Conservation (phyloP, 2,797 vertebrate species). For the Mormyrops boulengeri region DNA sequence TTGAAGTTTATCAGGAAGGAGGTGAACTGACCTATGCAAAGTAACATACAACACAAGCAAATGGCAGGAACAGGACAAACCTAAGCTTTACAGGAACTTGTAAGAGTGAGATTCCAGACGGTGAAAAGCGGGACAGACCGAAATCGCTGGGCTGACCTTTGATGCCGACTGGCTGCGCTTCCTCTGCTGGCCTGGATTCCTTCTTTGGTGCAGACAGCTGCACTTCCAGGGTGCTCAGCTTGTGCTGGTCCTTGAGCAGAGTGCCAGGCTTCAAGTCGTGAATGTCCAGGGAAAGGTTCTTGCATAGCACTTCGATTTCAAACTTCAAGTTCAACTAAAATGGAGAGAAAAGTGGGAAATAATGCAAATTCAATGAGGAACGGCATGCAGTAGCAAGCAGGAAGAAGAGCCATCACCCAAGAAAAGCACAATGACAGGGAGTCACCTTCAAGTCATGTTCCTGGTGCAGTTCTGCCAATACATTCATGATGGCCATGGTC, state of each 20-base stretch:
- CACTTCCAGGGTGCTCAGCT: conserved; percentile 89
- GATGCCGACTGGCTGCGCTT: conserved; percentile 80
- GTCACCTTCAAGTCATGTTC: conserved; percentile 95
- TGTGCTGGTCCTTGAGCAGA: conserved; percentile 93
- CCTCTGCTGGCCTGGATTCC: conserved; percentile 86
- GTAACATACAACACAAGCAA: background rate
- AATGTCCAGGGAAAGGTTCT: conserved; percentile 95
- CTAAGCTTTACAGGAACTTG: background rate
- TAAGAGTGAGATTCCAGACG: background rate
- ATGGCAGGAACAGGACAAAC: background rate
- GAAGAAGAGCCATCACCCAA: background rate
- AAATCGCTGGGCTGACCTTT: conserved; percentile 64
- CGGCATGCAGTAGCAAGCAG: background rate
- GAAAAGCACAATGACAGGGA: background rate
- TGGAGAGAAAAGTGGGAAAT: conserved; percentile 8
- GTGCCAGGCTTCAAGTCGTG: conserved; percentile 95
- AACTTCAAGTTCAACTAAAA: conserved; percentile 93
- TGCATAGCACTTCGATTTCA: conserved; percentile 98
- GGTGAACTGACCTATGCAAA: background rate
- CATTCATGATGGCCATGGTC: conserved; percentile 99
- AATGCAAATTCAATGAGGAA: background rate
- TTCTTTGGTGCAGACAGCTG: conserved; percentile 98
- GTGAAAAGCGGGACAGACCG: background rate
- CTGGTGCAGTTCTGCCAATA: conserved; percentile 94
- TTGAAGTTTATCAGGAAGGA: background rate